Percentiles rank a stretch among this genome's conserved stretches.
Conservation (phyloP, 2,888 invertebrate species). For the Diarsia mendica region DNA sequence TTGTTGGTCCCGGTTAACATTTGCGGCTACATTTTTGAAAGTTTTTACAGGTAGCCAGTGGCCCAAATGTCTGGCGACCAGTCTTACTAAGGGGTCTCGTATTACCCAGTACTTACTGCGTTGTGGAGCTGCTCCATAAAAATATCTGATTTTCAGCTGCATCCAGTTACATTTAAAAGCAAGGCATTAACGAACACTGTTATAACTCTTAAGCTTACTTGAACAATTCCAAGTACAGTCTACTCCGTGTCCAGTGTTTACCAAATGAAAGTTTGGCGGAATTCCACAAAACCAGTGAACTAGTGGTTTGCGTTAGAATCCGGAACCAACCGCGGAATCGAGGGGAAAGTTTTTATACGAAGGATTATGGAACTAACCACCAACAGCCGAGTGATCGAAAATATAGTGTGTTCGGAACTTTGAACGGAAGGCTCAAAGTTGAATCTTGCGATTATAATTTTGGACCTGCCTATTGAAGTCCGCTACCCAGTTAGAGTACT, state of each 20-base stretch:
- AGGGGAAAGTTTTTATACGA: slow-evolving; percentile 46
- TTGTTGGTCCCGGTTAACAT: too few relatives aligned
- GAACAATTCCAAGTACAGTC: slow-evolving; percentile 14
- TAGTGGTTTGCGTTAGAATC: slow-evolving; percentile 47
- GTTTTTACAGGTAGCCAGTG: too few relatives aligned
- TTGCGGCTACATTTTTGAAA: too few relatives aligned
- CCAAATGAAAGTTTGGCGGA: slow-evolving; percentile 33
- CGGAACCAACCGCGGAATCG: slow-evolving; percentile 23
- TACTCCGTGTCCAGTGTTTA: slow-evolving; percentile 33
- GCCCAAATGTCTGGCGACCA: too few relatives aligned
- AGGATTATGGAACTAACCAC: slow-evolving; percentile 34
- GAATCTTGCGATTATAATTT: neutral
- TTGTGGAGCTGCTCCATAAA: too few relatives aligned
- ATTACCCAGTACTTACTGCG: too few relatives aligned
- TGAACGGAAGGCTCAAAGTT: neutral
- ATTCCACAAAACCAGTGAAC: slow-evolving; percentile 52
- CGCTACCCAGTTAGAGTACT: too few relatives aligned
- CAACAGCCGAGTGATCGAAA: slow-evolving; percentile 7
- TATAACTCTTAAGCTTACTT: neutral
- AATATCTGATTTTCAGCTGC: too few relatives aligned
- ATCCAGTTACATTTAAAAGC: too few relatives aligned
- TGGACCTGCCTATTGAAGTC: too few relatives aligned
- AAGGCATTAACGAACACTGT: too few relatives aligned
- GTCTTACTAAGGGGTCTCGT: too few relatives aligned
- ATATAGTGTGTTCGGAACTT: neutral